Percentiles rank a stretch among this genome's conserved stretches.
Evolutionary conservation across 2,888 invertebrate species (phyloP).

Genomic region (Agrotis clavis): DNA sequence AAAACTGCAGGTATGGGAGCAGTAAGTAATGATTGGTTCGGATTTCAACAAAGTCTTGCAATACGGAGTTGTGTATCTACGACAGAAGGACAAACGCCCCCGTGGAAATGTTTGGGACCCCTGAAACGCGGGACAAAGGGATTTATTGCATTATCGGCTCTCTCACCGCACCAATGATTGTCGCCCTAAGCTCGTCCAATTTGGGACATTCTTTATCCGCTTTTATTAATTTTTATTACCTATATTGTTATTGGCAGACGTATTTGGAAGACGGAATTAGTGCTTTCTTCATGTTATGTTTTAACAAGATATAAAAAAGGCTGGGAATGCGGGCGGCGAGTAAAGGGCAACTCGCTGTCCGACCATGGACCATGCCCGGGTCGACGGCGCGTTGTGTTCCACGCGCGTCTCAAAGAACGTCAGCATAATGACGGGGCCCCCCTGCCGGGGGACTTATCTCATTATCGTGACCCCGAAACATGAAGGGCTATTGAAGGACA

Average conservation of each 20-base stretch:
- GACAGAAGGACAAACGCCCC: slow-evolving; percentile 35
- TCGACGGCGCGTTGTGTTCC: no score
- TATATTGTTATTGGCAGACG: neutral
- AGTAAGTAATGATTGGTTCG: neutral
- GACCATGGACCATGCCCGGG: no score
- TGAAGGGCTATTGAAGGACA: no score
- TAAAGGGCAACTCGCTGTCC: no score
- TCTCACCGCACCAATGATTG: slow-evolving; percentile 57
- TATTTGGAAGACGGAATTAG: neutral
- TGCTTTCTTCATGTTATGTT: neutral
- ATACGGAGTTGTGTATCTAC: slow-evolving; percentile 11
- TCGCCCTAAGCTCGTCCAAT: slow-evolving; percentile 44
- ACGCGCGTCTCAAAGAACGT: no score
- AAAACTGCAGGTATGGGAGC: neutral
- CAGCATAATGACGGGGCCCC: no score
- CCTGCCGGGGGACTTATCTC: no score
- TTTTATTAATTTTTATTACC: slow-evolving; percentile 25
- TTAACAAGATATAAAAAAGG: no score
- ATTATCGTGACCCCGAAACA: no score
- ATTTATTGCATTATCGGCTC: slow-evolving; percentile 69
- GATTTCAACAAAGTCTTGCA: slow-evolving; percentile 8
- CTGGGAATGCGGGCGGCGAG: no score
- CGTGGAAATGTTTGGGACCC: slow-evolving; percentile 44
- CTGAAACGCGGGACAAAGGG: slow-evolving; percentile 47
- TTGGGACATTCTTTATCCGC: slow-evolving; percentile 23